phyloP scores from a whole-genome alignment of 2,888 invertebrate species.

The Pollenia labialis region DNA sequence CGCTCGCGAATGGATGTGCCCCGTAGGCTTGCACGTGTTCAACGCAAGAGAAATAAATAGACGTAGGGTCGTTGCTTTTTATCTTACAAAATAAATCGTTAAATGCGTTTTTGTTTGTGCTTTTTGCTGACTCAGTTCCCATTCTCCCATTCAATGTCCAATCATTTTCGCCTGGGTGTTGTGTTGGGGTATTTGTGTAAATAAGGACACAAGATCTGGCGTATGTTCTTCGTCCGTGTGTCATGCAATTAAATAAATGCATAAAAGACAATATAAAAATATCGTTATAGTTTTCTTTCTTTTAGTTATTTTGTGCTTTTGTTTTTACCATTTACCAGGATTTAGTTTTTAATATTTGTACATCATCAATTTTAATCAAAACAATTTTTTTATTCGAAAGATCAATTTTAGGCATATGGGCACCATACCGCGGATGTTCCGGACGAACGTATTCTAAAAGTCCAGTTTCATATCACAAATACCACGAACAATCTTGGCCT shows the following conservation, averaged over 20 bases:
- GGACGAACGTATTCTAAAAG: too few species aligned
- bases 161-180: not conserved
- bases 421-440: too few species aligned
- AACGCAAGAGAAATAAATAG: conserved; percentile 68
- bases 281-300: conserved; percentile 22
- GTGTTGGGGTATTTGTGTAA: conserved; percentile 45
- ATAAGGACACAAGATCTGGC: conserved; percentile 66
- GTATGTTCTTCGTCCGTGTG: conserved; percentile 59
- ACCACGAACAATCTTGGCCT: too few species aligned
- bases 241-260: conserved; percentile 63
- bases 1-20: conserved; percentile 77
- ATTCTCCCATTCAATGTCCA: conserved; percentile 16
- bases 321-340: conserved; percentile 21
- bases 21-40: conserved; percentile 84
- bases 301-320: not conserved
- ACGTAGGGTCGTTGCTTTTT: conserved; percentile 37
- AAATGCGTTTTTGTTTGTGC: not conserved
- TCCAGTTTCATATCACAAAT: too few species aligned
- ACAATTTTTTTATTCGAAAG: too few species aligned
- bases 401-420: too few species aligned
- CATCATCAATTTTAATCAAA: not conserved
- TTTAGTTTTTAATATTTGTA: conserved; percentile 44
- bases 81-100: conserved; percentile 39
- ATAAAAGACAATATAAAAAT: conserved; percentile 21
- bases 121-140: conserved; percentile 46